phyloP scores from a whole-genome alignment of 2,888 invertebrate genomes.

The Amphimallon solstitiale region DNA sequence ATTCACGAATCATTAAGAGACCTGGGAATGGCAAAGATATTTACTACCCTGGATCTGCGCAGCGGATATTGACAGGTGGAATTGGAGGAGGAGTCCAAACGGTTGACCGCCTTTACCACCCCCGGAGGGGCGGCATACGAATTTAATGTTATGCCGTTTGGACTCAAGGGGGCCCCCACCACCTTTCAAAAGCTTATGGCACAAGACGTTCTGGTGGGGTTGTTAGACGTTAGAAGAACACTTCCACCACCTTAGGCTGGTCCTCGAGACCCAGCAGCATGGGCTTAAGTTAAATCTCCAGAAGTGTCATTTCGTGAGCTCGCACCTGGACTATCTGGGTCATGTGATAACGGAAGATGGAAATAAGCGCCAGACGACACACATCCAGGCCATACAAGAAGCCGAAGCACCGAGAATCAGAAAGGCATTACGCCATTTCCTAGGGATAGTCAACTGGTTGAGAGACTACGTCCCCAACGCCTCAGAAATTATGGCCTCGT shows the following conservation, averaged over 20 bases:
- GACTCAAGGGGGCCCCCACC: too few relatives aligned
- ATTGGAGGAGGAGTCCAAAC: too few relatives aligned
- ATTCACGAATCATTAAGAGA: too few relatives aligned
- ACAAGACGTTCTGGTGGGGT: too few relatives aligned
- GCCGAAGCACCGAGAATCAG: too few relatives aligned
- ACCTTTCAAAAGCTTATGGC: too few relatives aligned
- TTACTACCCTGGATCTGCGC: conserved; percentile 53
- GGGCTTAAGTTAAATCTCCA: background rate
- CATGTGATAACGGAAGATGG: conserved; percentile 14
- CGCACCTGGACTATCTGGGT: conserved; percentile 26
- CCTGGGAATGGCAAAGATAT: conserved; percentile 49
- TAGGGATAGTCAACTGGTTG: conserved; percentile 48
- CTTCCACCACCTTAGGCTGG: too few relatives aligned
- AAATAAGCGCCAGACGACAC: conserved; percentile 6
- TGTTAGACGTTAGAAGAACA: conserved; percentile 41
- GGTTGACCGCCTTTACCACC: too few relatives aligned
- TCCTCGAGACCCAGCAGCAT: too few relatives aligned
- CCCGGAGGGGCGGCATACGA: too few relatives aligned
- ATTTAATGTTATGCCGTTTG: conserved; percentile 53
- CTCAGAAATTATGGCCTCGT: conserved; percentile 42
- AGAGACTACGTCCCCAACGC: conserved; percentile 47
- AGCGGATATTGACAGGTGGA: too few relatives aligned
- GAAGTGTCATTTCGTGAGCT: conserved; percentile 26
- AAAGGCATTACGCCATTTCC: conserved; percentile 26
- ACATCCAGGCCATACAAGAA: too few relatives aligned